phyloP scores from a whole-genome alignment of 2,888 invertebrate genomes.

The Eueremaeus valkanovi region DNA sequence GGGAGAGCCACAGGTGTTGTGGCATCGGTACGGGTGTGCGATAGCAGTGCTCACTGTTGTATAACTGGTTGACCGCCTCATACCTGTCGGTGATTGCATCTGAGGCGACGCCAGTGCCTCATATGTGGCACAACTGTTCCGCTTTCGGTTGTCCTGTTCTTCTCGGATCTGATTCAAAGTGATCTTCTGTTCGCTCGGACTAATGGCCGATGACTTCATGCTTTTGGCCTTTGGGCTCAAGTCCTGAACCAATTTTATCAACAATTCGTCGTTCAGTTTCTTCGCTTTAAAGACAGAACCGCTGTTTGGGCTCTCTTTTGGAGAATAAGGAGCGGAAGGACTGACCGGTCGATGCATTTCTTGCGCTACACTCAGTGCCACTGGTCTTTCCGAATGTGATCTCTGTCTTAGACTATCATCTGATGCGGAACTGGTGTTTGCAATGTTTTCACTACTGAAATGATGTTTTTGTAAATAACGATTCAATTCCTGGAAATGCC shows the following conservation, averaged over 20 bases:
- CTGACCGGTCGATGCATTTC: background rate
- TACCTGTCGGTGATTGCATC: background rate
- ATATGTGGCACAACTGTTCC: background rate
- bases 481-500: conserved; percentile 53
- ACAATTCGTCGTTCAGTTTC: conserved; percentile 32
- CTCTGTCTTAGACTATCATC: background rate
- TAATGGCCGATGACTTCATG: background rate
- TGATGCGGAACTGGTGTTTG: background rate
- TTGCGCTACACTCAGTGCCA: background rate
- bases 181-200: conserved; percentile 7
- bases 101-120: background rate
- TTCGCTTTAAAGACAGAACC: background rate
- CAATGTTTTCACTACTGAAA: conserved; percentile 9
- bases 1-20: background rate
- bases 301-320: background rate
- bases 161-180: conserved; percentile 34
- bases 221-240: conserved; percentile 25
- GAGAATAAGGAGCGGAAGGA: background rate
- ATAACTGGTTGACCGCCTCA: conserved; percentile 7
- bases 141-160: conserved; percentile 32
- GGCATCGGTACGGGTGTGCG: background rate
- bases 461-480: conserved; percentile 5
- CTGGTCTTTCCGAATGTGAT: background rate
- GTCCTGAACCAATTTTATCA: conserved; percentile 22
- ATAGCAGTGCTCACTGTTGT: background rate